phyloP scores from a whole-genome alignment of 2,113 vertebrate species.

The Poicephalus meyeri region DNA sequence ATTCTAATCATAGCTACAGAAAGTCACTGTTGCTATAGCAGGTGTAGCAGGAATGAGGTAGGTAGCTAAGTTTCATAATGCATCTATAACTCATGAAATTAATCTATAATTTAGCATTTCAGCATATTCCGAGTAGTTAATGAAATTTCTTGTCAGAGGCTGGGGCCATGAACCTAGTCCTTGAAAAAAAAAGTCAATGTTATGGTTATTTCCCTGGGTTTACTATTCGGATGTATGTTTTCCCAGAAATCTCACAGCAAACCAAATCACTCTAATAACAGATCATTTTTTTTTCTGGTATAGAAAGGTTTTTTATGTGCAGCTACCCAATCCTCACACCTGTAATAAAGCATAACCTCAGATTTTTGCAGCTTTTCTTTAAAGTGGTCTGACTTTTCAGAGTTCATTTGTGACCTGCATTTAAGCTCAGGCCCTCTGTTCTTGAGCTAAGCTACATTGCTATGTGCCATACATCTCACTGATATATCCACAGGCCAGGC shows the following conservation, averaged over 20 bases:
- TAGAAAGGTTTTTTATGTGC: not conserved
- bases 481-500: not conserved
- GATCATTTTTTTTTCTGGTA: accelerated
- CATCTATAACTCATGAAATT: not conserved
- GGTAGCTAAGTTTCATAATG: not conserved
- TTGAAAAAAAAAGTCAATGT: not conserved
- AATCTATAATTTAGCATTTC: not conserved
- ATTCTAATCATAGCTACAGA: not conserved
- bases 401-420: not conserved
- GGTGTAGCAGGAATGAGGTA: not conserved
- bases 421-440: not conserved
- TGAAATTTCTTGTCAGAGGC: not conserved
- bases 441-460: not conserved
- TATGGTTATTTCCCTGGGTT: not conserved
- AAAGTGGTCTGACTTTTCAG: not conserved
- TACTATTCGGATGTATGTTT: not conserved
- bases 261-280: not conserved
- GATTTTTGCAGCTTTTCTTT: not conserved
- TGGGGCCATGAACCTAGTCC: not conserved
- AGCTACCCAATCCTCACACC: not conserved
- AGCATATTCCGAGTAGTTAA: not conserved
- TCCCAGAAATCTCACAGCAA: not conserved
- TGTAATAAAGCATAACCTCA: not conserved
- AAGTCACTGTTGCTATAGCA: not conserved
- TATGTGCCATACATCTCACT: not conserved